Evolutionary conservation across 37 sponge, comb jelly and placozoan genomes (phyloP), one percentile per base, ranked within the genome.

Genomic region (Amphimedon queenslandica): DNA sequence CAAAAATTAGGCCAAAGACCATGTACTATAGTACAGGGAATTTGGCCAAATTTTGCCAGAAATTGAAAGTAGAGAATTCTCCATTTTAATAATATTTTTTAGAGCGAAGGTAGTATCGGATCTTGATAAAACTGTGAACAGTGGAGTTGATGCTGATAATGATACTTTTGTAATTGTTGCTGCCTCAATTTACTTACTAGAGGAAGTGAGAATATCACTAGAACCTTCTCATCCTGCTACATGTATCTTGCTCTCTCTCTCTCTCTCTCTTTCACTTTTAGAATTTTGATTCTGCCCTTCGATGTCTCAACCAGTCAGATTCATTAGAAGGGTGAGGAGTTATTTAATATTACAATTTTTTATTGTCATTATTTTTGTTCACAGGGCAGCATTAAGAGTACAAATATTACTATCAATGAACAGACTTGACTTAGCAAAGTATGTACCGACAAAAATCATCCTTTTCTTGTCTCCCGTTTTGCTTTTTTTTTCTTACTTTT

Each of bases 361-460:
- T n/a, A n/a, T n/a, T n/a, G n/a, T n/a, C n/a, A n/a, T n/a, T n/a
- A n/a, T n/a, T n/a, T n/a, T n/a, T n/a, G n/a, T n/a, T n/a, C n/a
- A n/a, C 70, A 89, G 94, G 29, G 70, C 80, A 25, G 82, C 93
- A 21, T 69, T 94, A 58, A 71, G 93, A 55, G 91, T 98, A 1
- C 99, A 94, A 85, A 79, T 84, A 21, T 80, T 80, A 33, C 71
- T 98, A 20, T 64, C 83, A n/a, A 98, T 98, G 80, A 64, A 87
- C 57, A 86, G 99, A 66, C 69, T 98, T 8, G 99, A 98, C 42
- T 70, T 98, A 36, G 99, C 99, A 55, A 98, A 79, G 93, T 93
- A 29, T 61, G 68, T 33, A 35, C n/a, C n/a, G n/a, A n/a, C n/a
- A n/a, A 66, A n/a, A 29, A 25, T 2, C 37, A 4, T 41, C 36